Conservation (phyloP, 2,797 vertebrate species). For the Sebastes minor region DNA sequence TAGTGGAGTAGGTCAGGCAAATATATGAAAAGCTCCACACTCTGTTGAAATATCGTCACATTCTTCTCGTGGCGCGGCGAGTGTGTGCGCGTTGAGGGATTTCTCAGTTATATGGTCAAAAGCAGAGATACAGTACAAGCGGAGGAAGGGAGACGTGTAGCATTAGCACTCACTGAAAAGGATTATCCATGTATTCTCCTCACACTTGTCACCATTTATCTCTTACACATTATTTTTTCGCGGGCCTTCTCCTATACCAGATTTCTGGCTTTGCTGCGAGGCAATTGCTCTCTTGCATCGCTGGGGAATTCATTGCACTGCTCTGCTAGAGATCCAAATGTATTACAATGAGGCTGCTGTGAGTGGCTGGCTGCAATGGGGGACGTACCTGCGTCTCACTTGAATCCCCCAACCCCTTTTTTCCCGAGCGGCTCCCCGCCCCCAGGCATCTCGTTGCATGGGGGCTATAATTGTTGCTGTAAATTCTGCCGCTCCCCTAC, state of each 20-base stretch:
- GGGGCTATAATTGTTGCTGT: constrained; percentile 83
- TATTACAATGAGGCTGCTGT: constrained; percentile 54
- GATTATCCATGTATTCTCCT: constrained; percentile 62
- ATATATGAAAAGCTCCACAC: constrained; percentile 43
- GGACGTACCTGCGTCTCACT: constrained; percentile 54
- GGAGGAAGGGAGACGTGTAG: constrained; percentile 36
- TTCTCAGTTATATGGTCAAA: constrained; percentile 28
- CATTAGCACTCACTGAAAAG: constrained; percentile 46
- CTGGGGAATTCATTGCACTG: constrained; percentile 57
- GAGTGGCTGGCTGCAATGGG: constrained; percentile 7
- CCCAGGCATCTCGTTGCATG: constrained; percentile 59
- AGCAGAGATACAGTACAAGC: constrained; percentile 4
- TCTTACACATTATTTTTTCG: constrained; percentile 47
- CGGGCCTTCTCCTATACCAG: constrained; percentile 19
- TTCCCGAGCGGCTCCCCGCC: constrained; percentile 39
- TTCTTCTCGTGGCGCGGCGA: background rate
- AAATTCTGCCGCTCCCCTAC: constrained; percentile 79
- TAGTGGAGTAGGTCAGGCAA: constrained; percentile 59
- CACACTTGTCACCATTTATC: constrained; percentile 65
- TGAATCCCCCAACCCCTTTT: background rate
- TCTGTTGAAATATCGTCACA: constrained; percentile 14
- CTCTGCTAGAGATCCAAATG: constrained; percentile 62
- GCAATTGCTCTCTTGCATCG: constrained; percentile 43
- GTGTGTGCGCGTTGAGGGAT: background rate
- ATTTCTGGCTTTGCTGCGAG: constrained; percentile 45